Evolutionary conservation across 2,797 vertebrate genomes (phyloP).

Genomic region (Hozukius guyotensis): DNA sequence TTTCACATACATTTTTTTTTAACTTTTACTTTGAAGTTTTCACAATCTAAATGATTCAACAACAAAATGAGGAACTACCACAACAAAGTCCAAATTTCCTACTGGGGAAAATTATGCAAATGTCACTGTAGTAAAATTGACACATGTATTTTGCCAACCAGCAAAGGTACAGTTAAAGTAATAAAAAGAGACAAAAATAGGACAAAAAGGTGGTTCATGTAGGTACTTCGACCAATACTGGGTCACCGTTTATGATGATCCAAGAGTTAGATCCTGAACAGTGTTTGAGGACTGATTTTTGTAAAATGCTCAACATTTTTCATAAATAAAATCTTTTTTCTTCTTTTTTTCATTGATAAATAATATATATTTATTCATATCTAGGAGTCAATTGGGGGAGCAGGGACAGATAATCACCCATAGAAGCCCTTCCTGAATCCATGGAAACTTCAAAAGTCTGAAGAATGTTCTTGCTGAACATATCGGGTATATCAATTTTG

Average conservation of each 20-base stretch:
- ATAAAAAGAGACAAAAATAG: constrained; percentile 78
- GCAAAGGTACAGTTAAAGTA: constrained; percentile 77
- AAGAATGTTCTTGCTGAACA: constrained; percentile 68
- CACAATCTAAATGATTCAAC: constrained; percentile 90
- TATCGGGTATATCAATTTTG: constrained; percentile 72
- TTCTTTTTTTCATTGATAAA: constrained; percentile 73
- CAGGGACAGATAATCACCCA: constrained; percentile 69
- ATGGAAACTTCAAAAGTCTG: constrained; percentile 71
- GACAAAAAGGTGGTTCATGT: constrained; percentile 76
- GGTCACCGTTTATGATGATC: constrained; percentile 60
- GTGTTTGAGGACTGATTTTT: constrained; percentile 69
- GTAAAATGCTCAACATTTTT: constrained; percentile 69
- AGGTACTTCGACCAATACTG: constrained; percentile 51
- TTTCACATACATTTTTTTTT: constrained; percentile 85
- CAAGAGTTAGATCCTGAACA: constrained; percentile 64
- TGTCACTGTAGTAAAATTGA: constrained; percentile 81
- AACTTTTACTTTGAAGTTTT: constrained; percentile 78
- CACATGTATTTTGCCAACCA: constrained; percentile 74
- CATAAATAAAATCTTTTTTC: constrained; percentile 76
- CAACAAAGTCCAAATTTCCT: constrained; percentile 85
- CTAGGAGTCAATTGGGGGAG: constrained; percentile 71
- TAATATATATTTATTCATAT: constrained; percentile 76
- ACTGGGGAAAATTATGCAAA: constrained; percentile 79
- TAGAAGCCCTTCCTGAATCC: constrained; percentile 76
- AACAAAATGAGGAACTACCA: constrained; percentile 90